phyloP scores from a whole-genome alignment of 2,888 invertebrate species.

The Cyaniris semiargus region DNA sequence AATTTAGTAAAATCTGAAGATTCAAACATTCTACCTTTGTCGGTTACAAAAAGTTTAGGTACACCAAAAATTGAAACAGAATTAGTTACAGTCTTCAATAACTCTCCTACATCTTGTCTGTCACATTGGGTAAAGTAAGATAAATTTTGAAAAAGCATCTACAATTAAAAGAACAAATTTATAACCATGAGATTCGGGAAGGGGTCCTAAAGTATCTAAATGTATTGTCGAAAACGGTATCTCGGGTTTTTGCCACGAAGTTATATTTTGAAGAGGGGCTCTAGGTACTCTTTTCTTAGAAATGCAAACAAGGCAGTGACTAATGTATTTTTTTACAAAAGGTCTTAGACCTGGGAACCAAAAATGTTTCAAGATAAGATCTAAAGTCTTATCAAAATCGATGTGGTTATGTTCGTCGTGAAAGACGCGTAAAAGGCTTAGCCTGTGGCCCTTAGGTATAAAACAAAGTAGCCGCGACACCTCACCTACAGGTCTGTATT shows the following conservation, averaged over 20 bases:
- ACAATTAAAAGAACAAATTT: constrained; percentile 36
- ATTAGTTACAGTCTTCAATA: constrained; percentile 26
- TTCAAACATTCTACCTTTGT: constrained; percentile 34
- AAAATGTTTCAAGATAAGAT: constrained; percentile 30
- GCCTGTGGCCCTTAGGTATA: constrained; percentile 43
- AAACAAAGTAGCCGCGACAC: constrained; percentile 39
- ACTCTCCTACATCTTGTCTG: constrained; percentile 34
- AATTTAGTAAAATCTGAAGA: constrained; percentile 6
- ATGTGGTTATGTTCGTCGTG: constrained; percentile 39
- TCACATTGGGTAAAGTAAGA: constrained; percentile 34
- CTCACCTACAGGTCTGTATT: constrained; percentile 37
- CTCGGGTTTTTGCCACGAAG: constrained; percentile 42
- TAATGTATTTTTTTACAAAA: constrained; percentile 31
- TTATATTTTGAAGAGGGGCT: constrained; percentile 39
- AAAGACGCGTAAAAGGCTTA: constrained; percentile 46
- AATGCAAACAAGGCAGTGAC: constrained; percentile 34
- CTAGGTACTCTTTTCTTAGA: constrained; percentile 39
- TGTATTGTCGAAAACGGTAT: constrained; percentile 41
- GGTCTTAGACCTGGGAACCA: constrained; percentile 34
- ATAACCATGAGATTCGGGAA: constrained; percentile 31
- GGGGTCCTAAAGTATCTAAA: constrained; percentile 33
- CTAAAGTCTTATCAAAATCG: constrained; percentile 32
- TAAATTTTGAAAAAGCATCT: constrained; percentile 36
- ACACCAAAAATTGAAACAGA: constrained; percentile 36
- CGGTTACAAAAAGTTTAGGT: constrained; percentile 31